Evolutionary conservation across 2,113 vertebrate genomes (phyloP).

Genomic region (Arothron firmamentum): DNA sequence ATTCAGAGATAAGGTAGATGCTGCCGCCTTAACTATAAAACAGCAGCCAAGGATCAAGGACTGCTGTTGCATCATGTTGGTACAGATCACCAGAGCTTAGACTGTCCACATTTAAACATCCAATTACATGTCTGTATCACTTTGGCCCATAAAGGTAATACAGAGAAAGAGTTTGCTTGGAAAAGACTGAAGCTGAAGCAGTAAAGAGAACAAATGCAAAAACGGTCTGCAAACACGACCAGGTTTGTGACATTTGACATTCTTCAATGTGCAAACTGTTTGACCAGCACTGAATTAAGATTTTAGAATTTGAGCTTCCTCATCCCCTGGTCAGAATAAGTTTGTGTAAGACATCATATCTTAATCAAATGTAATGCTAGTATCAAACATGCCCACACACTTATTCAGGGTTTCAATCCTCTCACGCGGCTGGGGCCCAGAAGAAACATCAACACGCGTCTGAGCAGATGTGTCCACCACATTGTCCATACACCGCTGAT

Average conservation of each 20-base stretch:
- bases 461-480: slow-evolving; percentile 47
- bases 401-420: background rate
- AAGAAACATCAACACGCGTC: slow-evolving; percentile 15
- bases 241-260: slow-evolving; percentile 45
- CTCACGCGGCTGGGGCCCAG: background rate
- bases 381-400: no score
- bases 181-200: slow-evolving; percentile 1
- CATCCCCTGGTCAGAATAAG: no score
- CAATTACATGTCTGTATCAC: no score
- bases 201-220: slow-evolving; percentile 18
- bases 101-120: no score
- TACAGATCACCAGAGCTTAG: no score
- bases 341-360: no score
- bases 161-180: background rate
- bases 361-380: no score
- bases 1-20: no score
- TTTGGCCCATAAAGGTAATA: background rate
- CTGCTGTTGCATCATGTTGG: no score
- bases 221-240: slow-evolving; percentile 46
- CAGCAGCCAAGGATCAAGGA: no score
- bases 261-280: slow-evolving; percentile 54
- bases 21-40: no score
- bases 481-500: slow-evolving; percentile 24
- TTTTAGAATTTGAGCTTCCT: no score
- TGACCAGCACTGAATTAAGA: slow-evolving; percentile 47